Conservation (phyloP, 35 echinoderm and acorn worm genomes). For the Eucidaris tribuloides region DNA sequence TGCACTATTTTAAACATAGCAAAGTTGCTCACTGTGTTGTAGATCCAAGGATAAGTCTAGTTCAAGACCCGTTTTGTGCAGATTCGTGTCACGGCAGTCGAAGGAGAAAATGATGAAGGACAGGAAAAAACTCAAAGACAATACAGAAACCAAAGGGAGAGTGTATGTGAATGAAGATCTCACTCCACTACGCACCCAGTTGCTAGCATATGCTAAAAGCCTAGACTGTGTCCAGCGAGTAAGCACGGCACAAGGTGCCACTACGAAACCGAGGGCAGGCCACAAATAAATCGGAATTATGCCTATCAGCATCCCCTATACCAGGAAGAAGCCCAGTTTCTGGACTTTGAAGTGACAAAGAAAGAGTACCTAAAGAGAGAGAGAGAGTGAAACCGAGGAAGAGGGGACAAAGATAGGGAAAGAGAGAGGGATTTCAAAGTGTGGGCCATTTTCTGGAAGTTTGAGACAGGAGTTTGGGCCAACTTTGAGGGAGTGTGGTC, state of each 20-base stretch:
- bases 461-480: too few species aligned
- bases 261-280: too few species aligned
- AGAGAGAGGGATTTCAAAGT: too few species aligned
- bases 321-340: too few species aligned
- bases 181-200: neutral
- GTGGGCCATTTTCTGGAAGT: too few species aligned
- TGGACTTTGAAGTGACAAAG: too few species aligned
- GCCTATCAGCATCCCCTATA: too few species aligned
- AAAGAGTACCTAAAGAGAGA: too few species aligned
- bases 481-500: too few species aligned
- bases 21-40: neutral
- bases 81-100: neutral
- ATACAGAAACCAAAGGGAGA: neutral
- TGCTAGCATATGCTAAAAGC: neutral
- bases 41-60: neutral
- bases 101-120: slow-evolving; percentile 1
- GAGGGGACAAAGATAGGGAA: too few species aligned
- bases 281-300: too few species aligned
- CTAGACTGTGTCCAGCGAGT: neutral
- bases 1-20: neutral
- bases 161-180: neutral
- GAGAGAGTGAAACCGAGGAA: too few species aligned
- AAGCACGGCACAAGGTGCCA: neutral
- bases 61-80: neutral
- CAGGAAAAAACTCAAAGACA: slow-evolving; percentile 10